These are phyloP conservation scores for Synergus japonicus DNA, from an alignment of 2,888 invertebrate species.

Conservation along the genomic window DNA sequence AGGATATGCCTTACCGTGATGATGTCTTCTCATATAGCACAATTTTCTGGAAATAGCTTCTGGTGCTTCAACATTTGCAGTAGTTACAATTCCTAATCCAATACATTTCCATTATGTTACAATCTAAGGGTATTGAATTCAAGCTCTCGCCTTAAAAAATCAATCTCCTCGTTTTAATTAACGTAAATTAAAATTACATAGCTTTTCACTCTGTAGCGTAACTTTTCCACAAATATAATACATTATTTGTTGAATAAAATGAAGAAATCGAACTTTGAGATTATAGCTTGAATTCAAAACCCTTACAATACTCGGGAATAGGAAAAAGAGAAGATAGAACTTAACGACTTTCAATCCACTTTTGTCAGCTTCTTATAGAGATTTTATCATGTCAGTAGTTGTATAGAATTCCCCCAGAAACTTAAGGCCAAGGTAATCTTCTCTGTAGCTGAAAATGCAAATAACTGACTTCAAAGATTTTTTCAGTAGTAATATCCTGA, in stretches of 20 bases:
- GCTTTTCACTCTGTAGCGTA: no score
- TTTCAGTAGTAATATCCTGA: constrained; percentile 7
- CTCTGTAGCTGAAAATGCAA: constrained; percentile 16
- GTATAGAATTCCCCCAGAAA: not conserved
- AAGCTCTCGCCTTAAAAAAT: no score
- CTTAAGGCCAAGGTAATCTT: constrained; percentile 20
- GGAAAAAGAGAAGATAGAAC: not conserved
- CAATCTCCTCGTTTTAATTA: no score
- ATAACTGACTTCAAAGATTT: constrained; percentile 10
- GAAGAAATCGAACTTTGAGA: not conserved
- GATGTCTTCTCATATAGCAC: not conserved
- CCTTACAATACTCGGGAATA: not conserved
- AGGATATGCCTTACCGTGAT: not conserved
- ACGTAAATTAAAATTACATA: no score
- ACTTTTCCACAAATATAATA: no score
- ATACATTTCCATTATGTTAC: no score
- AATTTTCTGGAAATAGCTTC: not conserved
- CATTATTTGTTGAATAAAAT: no score
- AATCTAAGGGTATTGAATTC: no score
- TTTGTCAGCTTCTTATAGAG: constrained; percentile 21
- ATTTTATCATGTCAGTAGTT: constrained; percentile 11
- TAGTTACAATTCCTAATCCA: no score
- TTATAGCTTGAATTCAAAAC: no score
- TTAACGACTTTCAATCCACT: not conserved
- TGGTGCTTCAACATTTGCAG: no score